These are phyloP conservation scores for Vipera ursinii DNA, from an alignment of 2,797 vertebrate genomes.

Conservation along the genomic window DNA sequence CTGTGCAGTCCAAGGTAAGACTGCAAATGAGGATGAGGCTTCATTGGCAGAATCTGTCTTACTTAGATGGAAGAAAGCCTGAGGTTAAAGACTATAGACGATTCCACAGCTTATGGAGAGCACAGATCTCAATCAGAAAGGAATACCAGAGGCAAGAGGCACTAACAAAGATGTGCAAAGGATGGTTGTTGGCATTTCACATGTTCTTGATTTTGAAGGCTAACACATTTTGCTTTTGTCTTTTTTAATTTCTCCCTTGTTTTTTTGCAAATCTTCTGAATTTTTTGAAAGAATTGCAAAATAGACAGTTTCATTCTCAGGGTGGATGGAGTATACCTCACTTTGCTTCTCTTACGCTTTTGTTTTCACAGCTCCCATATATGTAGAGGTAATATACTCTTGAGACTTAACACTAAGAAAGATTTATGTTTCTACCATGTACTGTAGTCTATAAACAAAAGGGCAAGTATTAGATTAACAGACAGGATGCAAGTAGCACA, in stretches of 20 bases:
- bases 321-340: conserved; percentile 27
- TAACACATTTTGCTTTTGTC: neutral
- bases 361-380: neutral
- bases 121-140: rapidly evolving
- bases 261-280: conserved; percentile 13
- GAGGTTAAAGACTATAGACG: neutral
- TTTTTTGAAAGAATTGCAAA: conserved; percentile 31
- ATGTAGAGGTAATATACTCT: conserved; percentile 19
- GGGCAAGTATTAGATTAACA: neutral
- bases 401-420: conserved; percentile 34
- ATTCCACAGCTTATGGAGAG: neutral
- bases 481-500: neutral
- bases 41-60: neutral
- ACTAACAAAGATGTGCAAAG: neutral
- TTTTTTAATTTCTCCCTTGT: neutral
- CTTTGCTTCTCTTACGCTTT: neutral
- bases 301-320: neutral
- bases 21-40: neutral
- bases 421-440: conserved; percentile 47
- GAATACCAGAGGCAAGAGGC: neutral
- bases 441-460: neutral
- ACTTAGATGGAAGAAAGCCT: rapidly evolving
- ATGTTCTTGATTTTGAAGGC: neutral
- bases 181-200: neutral
- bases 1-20: neutral